A percentile compares a stretch with the other conserved stretches of the same genome.
Evolutionary conservation across 2,797 vertebrate species (phyloP).

Genomic region (Molossus molossus): DNA sequence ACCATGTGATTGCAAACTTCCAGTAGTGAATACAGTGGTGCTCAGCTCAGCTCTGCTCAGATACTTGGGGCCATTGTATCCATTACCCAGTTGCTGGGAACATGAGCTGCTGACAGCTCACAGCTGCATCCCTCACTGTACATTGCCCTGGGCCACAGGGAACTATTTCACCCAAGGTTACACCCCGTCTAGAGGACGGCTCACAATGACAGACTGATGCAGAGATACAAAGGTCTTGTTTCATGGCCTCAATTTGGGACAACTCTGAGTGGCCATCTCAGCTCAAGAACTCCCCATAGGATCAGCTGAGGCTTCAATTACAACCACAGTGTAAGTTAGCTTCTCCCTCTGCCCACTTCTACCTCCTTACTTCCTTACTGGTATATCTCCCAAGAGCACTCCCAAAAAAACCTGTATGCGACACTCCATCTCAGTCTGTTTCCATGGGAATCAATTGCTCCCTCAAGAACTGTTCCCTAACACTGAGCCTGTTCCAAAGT

Average conservation of each 20-base stretch:
- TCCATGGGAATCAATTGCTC: constrained; percentile 37
- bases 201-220: background rate
- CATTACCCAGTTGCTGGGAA: background rate
- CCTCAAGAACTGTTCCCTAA: constrained; percentile 31
- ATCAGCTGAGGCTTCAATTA: background rate
- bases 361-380: background rate
- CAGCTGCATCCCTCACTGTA: background rate
- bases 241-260: background rate
- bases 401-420: background rate
- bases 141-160: background rate
- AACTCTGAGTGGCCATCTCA: background rate
- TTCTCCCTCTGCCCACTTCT: background rate
- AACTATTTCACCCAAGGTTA: background rate
- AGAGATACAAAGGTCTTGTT: background rate
- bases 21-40: background rate
- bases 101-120: background rate
- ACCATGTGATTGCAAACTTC: background rate
- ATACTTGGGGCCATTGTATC: background rate
- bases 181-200: background rate
- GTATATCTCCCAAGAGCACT: background rate
- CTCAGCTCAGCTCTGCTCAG: background rate
- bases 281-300: background rate
- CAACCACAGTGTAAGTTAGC: background rate
- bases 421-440: constrained; percentile 16
- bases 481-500: constrained; percentile 3